These are phyloP conservation scores for Sardinella longiceps DNA, from an alignment of 2,797 vertebrate genomes.

Conservation along the genomic window DNA sequence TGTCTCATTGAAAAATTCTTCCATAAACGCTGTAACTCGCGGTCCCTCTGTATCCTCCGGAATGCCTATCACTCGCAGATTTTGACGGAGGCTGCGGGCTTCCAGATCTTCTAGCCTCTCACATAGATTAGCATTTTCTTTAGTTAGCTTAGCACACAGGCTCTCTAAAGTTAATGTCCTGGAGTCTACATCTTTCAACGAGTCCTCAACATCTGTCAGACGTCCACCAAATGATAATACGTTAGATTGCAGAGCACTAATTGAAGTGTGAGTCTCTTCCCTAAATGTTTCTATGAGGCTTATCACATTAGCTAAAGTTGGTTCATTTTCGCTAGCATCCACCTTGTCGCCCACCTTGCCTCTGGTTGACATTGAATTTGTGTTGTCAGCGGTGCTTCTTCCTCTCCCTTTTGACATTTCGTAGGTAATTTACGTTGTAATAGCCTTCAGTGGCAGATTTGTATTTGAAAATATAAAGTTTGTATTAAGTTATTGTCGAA, in stretches of 20 bases:
- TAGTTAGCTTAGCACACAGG: neutral
- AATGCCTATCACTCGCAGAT: slow-evolving; percentile 21
- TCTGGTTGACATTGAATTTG: neutral
- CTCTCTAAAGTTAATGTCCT: neutral
- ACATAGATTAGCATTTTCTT: neutral
- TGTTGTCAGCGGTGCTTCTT: no score
- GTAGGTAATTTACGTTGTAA: no score
- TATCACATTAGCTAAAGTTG: no score
- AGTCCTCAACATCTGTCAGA: neutral
- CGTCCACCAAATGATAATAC: neutral
- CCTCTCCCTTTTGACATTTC: no score
- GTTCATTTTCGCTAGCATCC: neutral
- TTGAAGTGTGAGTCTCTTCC: neutral
- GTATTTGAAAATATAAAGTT: neutral
- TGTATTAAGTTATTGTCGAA: neutral
- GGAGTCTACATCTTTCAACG: neutral
- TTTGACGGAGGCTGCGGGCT: neutral
- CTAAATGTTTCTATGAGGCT: no score
- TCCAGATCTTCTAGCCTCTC: slow-evolving; percentile 8
- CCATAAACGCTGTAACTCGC: neutral
- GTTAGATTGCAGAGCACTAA: neutral
- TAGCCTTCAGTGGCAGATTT: no score
- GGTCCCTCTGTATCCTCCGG: slow-evolving; percentile 24
- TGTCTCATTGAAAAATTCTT: slow-evolving; percentile 4
- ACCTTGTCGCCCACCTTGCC: neutral